Evolutionary conservation across 2,113 vertebrate species (phyloP).

Genomic region (Xyrauchen texanus): DNA sequence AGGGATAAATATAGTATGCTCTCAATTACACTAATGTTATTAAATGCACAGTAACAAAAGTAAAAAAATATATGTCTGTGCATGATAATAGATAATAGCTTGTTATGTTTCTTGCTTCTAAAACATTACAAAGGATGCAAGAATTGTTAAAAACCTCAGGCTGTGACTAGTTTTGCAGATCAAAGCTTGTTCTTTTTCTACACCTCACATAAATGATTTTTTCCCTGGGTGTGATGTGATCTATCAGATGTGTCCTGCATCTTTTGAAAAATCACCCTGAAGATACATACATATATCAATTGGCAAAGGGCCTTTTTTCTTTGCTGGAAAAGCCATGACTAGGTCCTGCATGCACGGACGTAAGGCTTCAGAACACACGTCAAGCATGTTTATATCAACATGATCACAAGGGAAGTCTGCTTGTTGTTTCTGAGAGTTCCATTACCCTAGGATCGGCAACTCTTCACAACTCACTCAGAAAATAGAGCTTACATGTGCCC

Average conservation of each 20-base stretch:
- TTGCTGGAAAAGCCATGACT: neutral
- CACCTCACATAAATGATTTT: neutral
- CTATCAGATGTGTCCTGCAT: neutral
- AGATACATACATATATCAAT: neutral
- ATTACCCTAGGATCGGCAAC: no score
- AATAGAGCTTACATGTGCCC: no score
- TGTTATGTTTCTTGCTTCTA: neutral
- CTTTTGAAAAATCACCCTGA: conserved; percentile 1
- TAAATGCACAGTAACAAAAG: neutral
- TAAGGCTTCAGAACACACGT: neutral
- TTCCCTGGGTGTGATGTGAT: neutral
- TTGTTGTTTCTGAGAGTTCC: no score
- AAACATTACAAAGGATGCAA: neutral
- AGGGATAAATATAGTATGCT: no score
- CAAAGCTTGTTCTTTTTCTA: neutral
- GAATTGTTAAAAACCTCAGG: neutral
- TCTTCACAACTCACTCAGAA: no score
- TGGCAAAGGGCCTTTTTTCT: conserved; percentile 3
- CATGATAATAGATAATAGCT: no score
- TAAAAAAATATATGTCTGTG: conserved; percentile 3
- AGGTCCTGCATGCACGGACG: neutral
- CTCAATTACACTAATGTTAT: no score
- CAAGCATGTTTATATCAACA: neutral
- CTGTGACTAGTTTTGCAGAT: conserved; percentile 14
- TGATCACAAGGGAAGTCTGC: no score